phyloP scores from a whole-genome alignment of 2,888 invertebrate genomes.

The Ophion ventricosus region DNA sequence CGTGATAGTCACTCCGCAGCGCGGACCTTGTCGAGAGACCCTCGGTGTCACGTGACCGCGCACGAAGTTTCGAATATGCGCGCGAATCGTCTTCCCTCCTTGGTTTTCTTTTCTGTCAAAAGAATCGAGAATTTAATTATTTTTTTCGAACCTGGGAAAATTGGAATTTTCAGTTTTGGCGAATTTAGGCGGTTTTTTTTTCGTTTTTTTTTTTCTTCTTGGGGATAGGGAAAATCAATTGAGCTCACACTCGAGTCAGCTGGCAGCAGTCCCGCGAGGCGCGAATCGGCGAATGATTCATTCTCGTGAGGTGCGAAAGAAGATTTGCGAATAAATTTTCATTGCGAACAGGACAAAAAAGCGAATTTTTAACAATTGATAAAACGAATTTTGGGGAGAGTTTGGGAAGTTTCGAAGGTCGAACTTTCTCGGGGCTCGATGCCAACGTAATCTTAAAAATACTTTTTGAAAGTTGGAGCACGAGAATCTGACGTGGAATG shows the following conservation, averaged over 20 bases:
- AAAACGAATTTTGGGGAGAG: conserved; percentile 18
- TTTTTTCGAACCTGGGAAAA: not conserved
- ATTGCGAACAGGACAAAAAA: not conserved
- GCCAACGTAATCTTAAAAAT: conserved; percentile 72
- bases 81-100: not conserved
- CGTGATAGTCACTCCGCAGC: not conserved
- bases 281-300: conserved; percentile 58
- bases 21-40: not conserved
- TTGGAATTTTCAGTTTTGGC: not conserved
- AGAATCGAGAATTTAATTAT: not conserved
- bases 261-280: conserved; percentile 54
- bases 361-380: conserved; percentile 41
- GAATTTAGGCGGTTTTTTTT: not conserved
- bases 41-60: not conserved
- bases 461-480: conserved; percentile 53
- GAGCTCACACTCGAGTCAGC: not conserved
- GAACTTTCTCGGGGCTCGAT: conserved; percentile 54
- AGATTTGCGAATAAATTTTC: not conserved
- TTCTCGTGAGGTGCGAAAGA: conserved; percentile 39
- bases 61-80: not conserved
- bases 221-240: not conserved
- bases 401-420: conserved; percentile 32
- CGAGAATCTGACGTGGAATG: conserved; percentile 40
- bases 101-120: not conserved
- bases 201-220: no score